Evolutionary conservation across 2,888 invertebrate genomes (phyloP), one percentile per base, ranked within the genome.

Genomic region (Aromia moschata): DNA sequence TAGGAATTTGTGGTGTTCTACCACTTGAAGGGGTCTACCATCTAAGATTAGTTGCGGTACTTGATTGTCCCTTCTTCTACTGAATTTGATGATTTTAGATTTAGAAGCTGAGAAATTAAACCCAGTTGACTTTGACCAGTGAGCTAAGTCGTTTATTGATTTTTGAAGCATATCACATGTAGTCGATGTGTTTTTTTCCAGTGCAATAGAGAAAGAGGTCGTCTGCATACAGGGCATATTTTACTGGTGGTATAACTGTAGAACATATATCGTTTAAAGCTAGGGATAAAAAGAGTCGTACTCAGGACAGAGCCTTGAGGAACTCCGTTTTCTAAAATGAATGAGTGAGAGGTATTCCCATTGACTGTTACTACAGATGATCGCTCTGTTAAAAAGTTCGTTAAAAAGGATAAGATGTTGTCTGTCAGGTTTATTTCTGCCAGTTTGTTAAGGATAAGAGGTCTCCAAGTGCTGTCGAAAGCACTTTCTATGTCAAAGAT

Each of bases 171-270:
- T 16, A 36, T 36, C 12, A n/a, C 36, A n/a, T 36, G 25, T 25
- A 25, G 25, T 41, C n/a, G 17, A 41, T 2, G 41, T 41, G 2
- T 9, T 10, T 41, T n/a, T 41, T 41, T 2, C 17, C 41, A 17
- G 41, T n/a, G 17, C 18, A 18, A 10, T 18, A 41, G n/a, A 41
- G 17, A 17, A 41, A 17, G n/a, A 18, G 41, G 17, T 41, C 41
- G 18, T 41, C 41, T 41, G n/a, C n/a, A n/a, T n/a, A n/a, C n/a
- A n/a, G n/a, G n/a, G n/a, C n/a, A n/a, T n/a, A n/a, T n/a, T n/a
- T n/a, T n/a, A n/a, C n/a, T n/a, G n/a, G n/a, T n/a, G n/a, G n/a
- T n/a, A n/a, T n/a, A n/a, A n/a, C n/a, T n/a, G n/a, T n/a, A n/a
- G n/a, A n/a, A n/a, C n/a, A n/a, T n/a, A n/a, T n/a, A n/a, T n/a